Conservation (phyloP, 2,113 vertebrate species). For the Taxidea taxus region DNA sequence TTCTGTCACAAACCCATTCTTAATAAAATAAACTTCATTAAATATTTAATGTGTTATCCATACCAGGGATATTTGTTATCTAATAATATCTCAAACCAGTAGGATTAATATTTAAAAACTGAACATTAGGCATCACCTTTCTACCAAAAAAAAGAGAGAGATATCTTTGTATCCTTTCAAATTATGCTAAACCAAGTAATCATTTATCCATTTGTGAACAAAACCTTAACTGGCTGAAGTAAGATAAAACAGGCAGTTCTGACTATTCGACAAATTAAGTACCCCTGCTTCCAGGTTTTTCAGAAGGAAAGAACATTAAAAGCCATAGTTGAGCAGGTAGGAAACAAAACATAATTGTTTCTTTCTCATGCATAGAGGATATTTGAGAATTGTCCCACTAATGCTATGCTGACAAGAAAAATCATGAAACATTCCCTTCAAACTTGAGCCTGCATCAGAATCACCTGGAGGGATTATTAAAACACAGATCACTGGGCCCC, state of each 20-base stretch:
- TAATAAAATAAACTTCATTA: neutral
- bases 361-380: neutral
- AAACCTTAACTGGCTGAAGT: neutral
- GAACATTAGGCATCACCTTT: neutral
- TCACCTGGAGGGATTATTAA: neutral
- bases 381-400: neutral
- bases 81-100: neutral
- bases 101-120: neutral
- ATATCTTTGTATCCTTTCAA: neutral
- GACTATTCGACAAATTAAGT: neutral
- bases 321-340: neutral
- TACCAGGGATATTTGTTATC: neutral
- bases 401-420: neutral
- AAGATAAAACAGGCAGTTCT: neutral
- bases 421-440: neutral
- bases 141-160: neutral
- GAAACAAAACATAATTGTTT: neutral
- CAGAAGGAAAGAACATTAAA: neutral
- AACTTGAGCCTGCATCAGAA: neutral
- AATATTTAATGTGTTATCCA: neutral
- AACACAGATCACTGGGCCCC: neutral
- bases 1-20: conserved; percentile 5
- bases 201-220: neutral
- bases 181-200: neutral
- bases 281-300: neutral